Conservation (phyloP, 2,888 invertebrate species). For the Hydraecia micacea region DNA sequence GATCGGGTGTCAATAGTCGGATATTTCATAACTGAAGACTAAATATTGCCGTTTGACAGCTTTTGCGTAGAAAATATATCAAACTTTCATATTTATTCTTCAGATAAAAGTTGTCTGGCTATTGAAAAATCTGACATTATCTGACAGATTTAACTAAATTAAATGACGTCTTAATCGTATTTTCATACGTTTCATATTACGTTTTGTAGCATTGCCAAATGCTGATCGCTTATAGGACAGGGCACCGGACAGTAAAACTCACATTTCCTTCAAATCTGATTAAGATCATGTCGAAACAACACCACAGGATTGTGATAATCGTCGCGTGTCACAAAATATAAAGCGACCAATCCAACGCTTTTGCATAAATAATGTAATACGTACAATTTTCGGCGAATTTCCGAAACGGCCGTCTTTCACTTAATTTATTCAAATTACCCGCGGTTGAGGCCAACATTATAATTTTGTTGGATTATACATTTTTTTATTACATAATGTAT, state of each 20-base stretch:
- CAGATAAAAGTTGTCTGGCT: too few species aligned
- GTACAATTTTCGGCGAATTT: slow-evolving; percentile 69
- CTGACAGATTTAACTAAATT: neutral
- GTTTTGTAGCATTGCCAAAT: neutral
- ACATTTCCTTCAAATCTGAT: slow-evolving; percentile 8
- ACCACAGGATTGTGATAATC: slow-evolving; percentile 28
- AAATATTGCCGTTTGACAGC: neutral
- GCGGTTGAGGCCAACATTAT: slow-evolving; percentile 67
- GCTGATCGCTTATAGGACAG: neutral
- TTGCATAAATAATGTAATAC: slow-evolving; percentile 70
- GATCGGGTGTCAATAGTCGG: neutral
- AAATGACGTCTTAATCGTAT: too few species aligned
- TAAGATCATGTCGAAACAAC: slow-evolving; percentile 38
- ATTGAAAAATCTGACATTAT: too few species aligned
- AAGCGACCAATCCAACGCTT: slow-evolving; percentile 62
- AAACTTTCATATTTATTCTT: neutral
- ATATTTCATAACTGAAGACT: neutral
- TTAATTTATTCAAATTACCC: slow-evolving; percentile 75
- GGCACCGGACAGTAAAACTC: neutral
- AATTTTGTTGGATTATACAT: slow-evolving; percentile 70
- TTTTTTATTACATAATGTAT: slow-evolving; percentile 66
- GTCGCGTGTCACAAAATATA: slow-evolving; percentile 63
- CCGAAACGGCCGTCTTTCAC: slow-evolving; percentile 65
- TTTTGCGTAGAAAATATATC: neutral
- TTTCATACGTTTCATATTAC: neutral